phyloP scores from a whole-genome alignment of 2,888 invertebrate genomes.

The Stenichneumon culpator region DNA sequence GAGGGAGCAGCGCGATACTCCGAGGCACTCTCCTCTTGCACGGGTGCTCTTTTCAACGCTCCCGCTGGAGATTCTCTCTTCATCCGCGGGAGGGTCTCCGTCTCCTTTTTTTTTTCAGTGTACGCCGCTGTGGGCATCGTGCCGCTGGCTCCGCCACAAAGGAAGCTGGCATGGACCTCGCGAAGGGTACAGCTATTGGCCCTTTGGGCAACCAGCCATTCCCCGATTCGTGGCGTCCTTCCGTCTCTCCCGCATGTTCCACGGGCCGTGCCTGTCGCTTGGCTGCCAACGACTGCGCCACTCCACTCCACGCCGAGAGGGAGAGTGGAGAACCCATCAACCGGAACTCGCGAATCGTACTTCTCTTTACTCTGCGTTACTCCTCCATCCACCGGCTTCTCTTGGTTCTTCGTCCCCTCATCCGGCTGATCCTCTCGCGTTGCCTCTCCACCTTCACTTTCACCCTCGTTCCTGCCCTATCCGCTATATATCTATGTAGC shows the following conservation, averaged over 20 bases:
- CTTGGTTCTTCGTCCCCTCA: constrained; percentile 55
- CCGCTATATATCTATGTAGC: constrained; percentile 44
- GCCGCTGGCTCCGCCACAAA: constrained; percentile 57
- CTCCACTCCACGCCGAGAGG: not conserved
- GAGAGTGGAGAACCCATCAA: constrained; percentile 46
- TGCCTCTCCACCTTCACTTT: constrained; percentile 32
- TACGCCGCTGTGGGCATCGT: not conserved
- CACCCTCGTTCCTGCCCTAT: constrained; percentile 26
- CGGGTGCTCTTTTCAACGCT: constrained; percentile 64
- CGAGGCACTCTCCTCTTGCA: constrained; percentile 52
- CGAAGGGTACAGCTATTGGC: constrained; percentile 42
- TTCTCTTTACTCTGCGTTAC: constrained; percentile 46
- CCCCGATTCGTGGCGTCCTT: constrained; percentile 10
- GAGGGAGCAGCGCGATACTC: constrained; percentile 8
- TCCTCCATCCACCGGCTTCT: constrained; percentile 55
- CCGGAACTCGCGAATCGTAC: constrained; percentile 60
- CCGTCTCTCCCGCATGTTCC: constrained; percentile 50
- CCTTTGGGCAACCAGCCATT: not conserved
- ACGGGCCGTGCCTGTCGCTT: constrained; percentile 42
- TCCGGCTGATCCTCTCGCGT: constrained; percentile 48
- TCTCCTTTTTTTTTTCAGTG: constrained; percentile 40
- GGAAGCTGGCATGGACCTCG: constrained; percentile 32
- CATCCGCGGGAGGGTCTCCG: constrained; percentile 25
- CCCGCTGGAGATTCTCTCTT: constrained; percentile 40
- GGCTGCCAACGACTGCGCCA: constrained; percentile 43